Percentiles rank a stretch among this genome's conserved stretches.
Evolutionary conservation across 1,140 invertebrate species (phyloP).

Genomic region (Cotesia vestalis): DNA sequence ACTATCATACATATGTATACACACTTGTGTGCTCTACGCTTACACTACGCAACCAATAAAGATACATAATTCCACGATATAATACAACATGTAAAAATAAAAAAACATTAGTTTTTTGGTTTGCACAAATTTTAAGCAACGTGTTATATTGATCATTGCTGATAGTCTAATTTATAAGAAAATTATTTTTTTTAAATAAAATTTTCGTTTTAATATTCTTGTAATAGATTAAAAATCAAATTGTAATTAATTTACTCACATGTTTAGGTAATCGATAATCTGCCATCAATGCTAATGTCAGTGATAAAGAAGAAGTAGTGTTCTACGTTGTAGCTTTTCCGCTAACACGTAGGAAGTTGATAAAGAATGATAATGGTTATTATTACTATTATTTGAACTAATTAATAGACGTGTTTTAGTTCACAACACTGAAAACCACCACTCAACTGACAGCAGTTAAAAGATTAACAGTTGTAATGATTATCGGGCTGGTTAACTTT

Average conservation of each 20-base stretch:
- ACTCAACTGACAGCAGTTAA: constrained; percentile 1
- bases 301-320: neutral
- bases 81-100: neutral
- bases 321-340: constrained; percentile 1
- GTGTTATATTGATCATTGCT: too few relatives aligned
- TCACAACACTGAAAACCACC: constrained; percentile 6
- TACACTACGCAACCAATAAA: too few relatives aligned
- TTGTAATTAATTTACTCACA: constrained; percentile 52
- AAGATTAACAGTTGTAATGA: neutral
- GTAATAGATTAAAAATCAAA: neutral
- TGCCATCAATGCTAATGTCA: constrained; percentile 61
- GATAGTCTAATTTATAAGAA: too few relatives aligned
- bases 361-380: constrained; percentile 7
- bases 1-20: constrained; percentile 41
- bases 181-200: too few relatives aligned
- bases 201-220: too few relatives aligned
- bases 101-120: neutral
- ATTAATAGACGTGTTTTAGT: neutral
- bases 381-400: neutral
- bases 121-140: too few relatives aligned
- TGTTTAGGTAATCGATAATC: constrained; percentile 65
- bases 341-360: constrained; percentile 6
- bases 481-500: neutral
- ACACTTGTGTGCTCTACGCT: neutral
- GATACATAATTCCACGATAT: constrained; percentile 4